These are phyloP conservation scores for Channa argus DNA, from an alignment of 2,113 vertebrate genomes.

Conservation along the genomic window DNA sequence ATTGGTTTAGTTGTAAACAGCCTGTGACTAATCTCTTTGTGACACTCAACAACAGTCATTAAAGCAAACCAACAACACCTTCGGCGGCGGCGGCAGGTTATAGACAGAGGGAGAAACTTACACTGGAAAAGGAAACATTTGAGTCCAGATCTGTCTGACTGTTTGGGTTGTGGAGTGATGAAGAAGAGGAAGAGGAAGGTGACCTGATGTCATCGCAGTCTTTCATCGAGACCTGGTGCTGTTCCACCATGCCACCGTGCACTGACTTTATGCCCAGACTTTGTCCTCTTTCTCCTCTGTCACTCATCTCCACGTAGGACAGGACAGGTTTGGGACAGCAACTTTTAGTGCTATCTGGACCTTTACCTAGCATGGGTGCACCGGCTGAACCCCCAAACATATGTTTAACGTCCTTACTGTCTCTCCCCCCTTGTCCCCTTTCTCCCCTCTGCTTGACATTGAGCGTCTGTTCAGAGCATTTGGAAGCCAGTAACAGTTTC, in stretches of 20 bases:
- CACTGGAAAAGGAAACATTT: conserved; percentile 96
- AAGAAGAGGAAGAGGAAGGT: conserved; percentile 78
- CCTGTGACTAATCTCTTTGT: conserved; percentile 61
- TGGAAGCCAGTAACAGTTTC: conserved; percentile 92
- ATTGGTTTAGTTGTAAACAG: conserved; percentile 56
- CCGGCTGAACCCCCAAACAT: conserved; percentile 74
- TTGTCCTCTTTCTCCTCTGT: conserved; percentile 85
- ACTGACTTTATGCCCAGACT: conserved; percentile 87
- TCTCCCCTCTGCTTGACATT: conserved; percentile 89
- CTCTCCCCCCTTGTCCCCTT: conserved; percentile 85
- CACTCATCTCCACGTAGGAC: conserved; percentile 91
- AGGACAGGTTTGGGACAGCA: conserved; percentile 89
- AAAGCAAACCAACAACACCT: conserved; percentile 73
- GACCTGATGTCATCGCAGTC: conserved; percentile 97
- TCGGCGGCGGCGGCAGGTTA: conserved; percentile 70
- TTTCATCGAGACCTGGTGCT: conserved; percentile 92
- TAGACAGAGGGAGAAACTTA: conserved; percentile 86
- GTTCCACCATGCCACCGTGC: conserved; percentile 88
- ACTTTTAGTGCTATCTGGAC: conserved; percentile 88
- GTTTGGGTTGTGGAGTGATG: conserved; percentile 91
- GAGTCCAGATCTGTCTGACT: conserved; percentile 95
- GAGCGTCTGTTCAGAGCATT: conserved; percentile 92
- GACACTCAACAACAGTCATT: conserved; percentile 65
- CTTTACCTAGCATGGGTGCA: conserved; percentile 88
- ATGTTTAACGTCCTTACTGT: conserved; percentile 89